Evolutionary conservation across 2,113 vertebrate species (phyloP).

Genomic region (Etia nguti): DNA sequence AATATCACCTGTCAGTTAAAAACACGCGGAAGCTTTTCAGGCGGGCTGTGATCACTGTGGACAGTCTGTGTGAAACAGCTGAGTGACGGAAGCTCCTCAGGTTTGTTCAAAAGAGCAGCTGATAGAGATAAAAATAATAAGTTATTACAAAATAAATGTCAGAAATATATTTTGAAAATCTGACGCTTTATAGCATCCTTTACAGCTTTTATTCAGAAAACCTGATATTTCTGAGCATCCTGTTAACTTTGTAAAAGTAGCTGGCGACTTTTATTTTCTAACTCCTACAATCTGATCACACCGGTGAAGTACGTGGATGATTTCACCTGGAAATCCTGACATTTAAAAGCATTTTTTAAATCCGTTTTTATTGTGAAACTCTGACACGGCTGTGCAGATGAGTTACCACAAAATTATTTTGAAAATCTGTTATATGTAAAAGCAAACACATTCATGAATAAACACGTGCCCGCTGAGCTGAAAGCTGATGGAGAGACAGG

Average conservation of each 20-base stretch:
- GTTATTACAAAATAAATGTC: accelerated
- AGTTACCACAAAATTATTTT: accelerated
- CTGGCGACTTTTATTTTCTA: not conserved
- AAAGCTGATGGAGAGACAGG: not conserved
- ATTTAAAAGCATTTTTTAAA: not conserved
- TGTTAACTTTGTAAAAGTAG: too few relatives aligned
- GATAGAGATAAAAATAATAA: accelerated
- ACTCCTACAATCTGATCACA: accelerated
- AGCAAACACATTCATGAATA: not conserved
- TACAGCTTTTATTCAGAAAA: not conserved
- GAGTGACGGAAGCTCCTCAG: not conserved
- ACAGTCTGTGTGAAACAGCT: not conserved
- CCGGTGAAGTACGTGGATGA: not conserved
- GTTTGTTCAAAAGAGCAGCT: not conserved
- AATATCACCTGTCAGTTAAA: not conserved
- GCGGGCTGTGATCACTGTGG: not conserved
- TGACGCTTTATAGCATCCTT: accelerated
- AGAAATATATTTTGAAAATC: not conserved
- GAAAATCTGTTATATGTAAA: not conserved
- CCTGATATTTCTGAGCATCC: too few relatives aligned
- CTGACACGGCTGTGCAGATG: not conserved
- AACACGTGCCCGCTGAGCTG: not conserved
- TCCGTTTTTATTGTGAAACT: accelerated
- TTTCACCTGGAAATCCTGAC: not conserved
- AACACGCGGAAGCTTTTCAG: accelerated